These are phyloP conservation scores for Nasua narica DNA, from an alignment of 2,797 vertebrate genomes.

Conservation along the genomic window DNA sequence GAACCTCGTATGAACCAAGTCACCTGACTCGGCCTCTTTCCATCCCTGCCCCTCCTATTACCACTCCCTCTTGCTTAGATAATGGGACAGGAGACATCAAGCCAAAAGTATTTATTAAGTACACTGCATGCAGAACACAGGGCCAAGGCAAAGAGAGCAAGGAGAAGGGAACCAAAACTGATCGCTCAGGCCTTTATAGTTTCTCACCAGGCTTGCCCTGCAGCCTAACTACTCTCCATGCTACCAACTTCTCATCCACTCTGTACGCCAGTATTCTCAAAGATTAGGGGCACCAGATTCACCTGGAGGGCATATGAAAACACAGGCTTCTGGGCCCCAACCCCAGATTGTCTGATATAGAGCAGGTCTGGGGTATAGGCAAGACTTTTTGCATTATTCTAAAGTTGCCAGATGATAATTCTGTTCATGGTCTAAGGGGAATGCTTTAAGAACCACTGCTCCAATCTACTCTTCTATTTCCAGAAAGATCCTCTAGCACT, in stretches of 20 bases:
- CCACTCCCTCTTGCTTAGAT: neutral
- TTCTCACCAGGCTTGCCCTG: neutral
- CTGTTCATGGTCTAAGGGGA: neutral
- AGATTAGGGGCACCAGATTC: neutral
- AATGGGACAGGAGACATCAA: neutral
- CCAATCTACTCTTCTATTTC: slow-evolving; percentile 25
- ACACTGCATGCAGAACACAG: neutral
- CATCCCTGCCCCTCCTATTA: neutral
- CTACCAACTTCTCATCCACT: neutral
- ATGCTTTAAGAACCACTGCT: neutral
- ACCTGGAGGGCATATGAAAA: neutral
- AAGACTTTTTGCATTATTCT: slow-evolving; percentile 4
- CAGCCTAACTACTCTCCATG: neutral
- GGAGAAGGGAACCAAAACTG: neutral
- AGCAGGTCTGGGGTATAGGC: neutral
- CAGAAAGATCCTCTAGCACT: neutral
- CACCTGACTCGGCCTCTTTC: neutral
- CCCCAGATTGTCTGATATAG: neutral
- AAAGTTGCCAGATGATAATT: slow-evolving; percentile 3
- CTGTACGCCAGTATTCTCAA: neutral
- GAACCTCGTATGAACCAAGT: slow-evolving; percentile 1
- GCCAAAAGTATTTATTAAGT: slow-evolving; percentile 24
- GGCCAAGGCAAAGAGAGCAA: neutral
- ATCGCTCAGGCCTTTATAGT: neutral
- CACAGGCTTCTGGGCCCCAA: neutral